These are phyloP conservation scores for Rhinatrema bivittatum DNA, from an alignment of 2,797 vertebrate species.

Conservation along the genomic window DNA sequence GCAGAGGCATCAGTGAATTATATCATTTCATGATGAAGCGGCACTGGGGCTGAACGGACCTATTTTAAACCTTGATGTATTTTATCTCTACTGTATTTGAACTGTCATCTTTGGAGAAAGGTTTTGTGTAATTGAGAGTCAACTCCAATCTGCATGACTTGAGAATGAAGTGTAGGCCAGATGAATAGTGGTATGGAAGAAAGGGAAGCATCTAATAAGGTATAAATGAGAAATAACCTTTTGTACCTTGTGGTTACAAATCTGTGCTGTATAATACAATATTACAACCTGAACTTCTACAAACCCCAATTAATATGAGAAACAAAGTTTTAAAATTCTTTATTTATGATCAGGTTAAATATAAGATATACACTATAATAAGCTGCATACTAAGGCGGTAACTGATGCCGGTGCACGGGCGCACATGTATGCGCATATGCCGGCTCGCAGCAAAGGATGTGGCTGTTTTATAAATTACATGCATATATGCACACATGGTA, in stretches of 20 bases:
- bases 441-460: too few relatives aligned
- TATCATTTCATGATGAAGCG: slow-evolving; percentile 70
- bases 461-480: too few relatives aligned
- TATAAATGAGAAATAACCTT: slow-evolving; percentile 54
- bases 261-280: slow-evolving; percentile 9
- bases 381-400: too few relatives aligned
- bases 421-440: too few relatives aligned
- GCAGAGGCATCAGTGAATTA: slow-evolving; percentile 74
- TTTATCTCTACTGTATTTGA: slow-evolving; percentile 84
- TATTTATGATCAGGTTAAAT: neutral
- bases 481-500: too few relatives aligned
- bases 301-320: slow-evolving; percentile 11
- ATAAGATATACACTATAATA: too few relatives aligned
- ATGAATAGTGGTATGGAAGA: slow-evolving; percentile 43
- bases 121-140: slow-evolving; percentile 86
- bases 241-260: slow-evolving; percentile 35
- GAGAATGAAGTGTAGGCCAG: slow-evolving; percentile 55
- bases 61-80: slow-evolving; percentile 92
- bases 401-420: too few relatives aligned
- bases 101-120: slow-evolving; percentile 80
- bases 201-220: slow-evolving; percentile 51
- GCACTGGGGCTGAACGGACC: slow-evolving; percentile 84
- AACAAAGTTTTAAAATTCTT: slow-evolving; percentile 19
- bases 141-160: slow-evolving; percentile 77
- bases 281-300: slow-evolving; percentile 30